A percentile compares a stretch with the other conserved stretches of the same genome.
Conservation (phyloP, 30 jellyfish, hydroid and myxozoan species). For the Hydractinia symbiolongicarpus region DNA sequence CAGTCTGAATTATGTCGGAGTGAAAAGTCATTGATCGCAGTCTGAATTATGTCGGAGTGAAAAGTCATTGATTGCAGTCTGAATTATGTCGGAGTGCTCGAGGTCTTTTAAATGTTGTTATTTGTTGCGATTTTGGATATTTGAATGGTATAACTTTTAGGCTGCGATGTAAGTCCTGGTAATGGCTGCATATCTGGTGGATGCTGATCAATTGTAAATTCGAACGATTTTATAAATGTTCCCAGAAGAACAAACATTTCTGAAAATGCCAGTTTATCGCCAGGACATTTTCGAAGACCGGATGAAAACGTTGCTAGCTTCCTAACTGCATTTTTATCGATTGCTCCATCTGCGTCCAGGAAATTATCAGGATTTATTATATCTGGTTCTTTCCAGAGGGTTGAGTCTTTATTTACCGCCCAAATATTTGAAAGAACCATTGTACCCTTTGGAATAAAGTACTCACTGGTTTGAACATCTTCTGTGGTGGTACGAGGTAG, state of each 20-base stretch:
- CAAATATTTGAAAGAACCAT: conserved; percentile 30
- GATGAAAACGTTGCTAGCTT: conserved; percentile 23
- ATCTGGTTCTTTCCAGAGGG: not conserved
- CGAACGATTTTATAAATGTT: conserved; percentile 12
- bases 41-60: too few species aligned
- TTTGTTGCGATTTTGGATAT: not conserved
- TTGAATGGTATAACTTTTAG: conserved; percentile 18
- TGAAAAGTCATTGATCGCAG: too few species aligned
- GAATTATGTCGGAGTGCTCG: not conserved
- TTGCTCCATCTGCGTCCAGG: conserved; percentile 1
- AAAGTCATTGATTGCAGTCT: too few species aligned
- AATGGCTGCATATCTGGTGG: conserved; percentile 28
- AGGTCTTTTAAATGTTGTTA: not conserved
- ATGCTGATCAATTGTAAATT: not conserved
- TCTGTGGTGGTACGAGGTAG: conserved; percentile 30
- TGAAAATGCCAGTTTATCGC: conserved; percentile 26
- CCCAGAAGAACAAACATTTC: conserved; percentile 16
- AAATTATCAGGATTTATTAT: conserved; percentile 15
- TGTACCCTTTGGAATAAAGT: conserved; percentile 30
- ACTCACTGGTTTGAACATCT: conserved; percentile 19
- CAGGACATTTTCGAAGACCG: conserved; percentile 50
- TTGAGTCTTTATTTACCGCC: conserved; percentile 19
- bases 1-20: too few species aligned
- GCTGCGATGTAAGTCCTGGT: conserved; percentile 27
- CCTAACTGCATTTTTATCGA: not conserved